These are phyloP conservation scores for Meloidogyne chitwoodi DNA, from an alignment of 1,140 invertebrate genomes.

Conservation along the genomic window DNA sequence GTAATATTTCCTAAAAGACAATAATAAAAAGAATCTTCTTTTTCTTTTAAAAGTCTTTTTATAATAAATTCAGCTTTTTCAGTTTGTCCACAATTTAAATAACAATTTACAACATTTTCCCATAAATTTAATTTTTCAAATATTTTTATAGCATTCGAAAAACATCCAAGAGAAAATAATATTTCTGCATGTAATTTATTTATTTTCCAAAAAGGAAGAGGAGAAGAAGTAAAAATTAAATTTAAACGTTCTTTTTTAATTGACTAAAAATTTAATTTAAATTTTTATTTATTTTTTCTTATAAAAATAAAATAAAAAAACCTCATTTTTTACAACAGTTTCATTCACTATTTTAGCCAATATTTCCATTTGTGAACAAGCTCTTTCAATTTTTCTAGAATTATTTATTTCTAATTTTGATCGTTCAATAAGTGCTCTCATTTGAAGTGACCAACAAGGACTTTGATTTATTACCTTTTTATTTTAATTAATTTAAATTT, in stretches of 20 bases:
- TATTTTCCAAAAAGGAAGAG: slow-evolving; percentile 29
- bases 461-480: slow-evolving; percentile 20
- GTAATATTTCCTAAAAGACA: slow-evolving; percentile 35
- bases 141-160: slow-evolving; percentile 34
- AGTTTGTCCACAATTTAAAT: slow-evolving; percentile 15
- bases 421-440: slow-evolving; percentile 27
- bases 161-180: slow-evolving; percentile 31
- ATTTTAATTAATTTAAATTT: not conserved
- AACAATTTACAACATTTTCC: slow-evolving; percentile 30
- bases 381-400: slow-evolving; percentile 23
- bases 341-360: slow-evolving; percentile 27
- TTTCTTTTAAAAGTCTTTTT: slow-evolving; percentile 12
- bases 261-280: not conserved
- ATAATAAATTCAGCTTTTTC: slow-evolving; percentile 35
- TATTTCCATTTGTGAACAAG: slow-evolving; percentile 29
- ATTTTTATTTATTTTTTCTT: not conserved
- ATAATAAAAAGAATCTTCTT: slow-evolving; percentile 19
- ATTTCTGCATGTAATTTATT: slow-evolving; percentile 22
- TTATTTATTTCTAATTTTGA: slow-evolving; percentile 23
- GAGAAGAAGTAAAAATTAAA: slow-evolving; percentile 24
- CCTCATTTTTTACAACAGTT: not conserved
- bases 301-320: not conserved
- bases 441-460: slow-evolving; percentile 32
- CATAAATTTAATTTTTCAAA: slow-evolving; percentile 26
- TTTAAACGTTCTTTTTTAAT: not conserved